Percentiles rank a stretch among this genome's conserved stretches.
Evolutionary conservation across 2,113 vertebrate species (phyloP).

Genomic region (Talpa occidentalis): DNA sequence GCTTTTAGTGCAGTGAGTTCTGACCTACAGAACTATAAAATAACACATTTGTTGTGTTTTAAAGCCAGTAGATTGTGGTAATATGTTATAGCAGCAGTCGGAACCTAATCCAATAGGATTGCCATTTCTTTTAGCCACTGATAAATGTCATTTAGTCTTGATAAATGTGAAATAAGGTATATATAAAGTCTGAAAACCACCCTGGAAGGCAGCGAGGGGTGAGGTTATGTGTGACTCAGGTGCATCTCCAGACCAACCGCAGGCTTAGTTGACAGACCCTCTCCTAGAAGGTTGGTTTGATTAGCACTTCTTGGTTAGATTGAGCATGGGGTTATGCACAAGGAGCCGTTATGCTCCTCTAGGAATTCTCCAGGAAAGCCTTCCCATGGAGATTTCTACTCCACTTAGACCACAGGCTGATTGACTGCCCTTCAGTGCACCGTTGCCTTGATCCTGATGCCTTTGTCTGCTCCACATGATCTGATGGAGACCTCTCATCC

Average conservation of each 20-base stretch:
- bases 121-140: neutral
- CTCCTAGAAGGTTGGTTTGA: neutral
- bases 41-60: neutral
- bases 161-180: neutral
- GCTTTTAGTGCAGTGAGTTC: neutral
- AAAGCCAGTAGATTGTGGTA: neutral
- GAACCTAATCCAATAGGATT: neutral
- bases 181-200: slow-evolving; percentile 18
- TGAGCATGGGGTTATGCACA: too few relatives aligned
- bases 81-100: neutral
- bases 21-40: neutral
- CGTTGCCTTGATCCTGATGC: too few relatives aligned
- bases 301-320: neutral
- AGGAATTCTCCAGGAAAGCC: too few relatives aligned
- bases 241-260: neutral
- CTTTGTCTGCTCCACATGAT: too few relatives aligned
- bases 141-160: too few relatives aligned
- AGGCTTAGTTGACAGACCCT: neutral
- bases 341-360: too few relatives aligned
- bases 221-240: neutral
- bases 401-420: too few relatives aligned
- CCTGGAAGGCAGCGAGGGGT: neutral
- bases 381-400: too few relatives aligned
- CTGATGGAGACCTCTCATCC: too few relatives aligned
- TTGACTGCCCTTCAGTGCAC: too few relatives aligned